phyloP scores from a whole-genome alignment of 2,113 vertebrate genomes.

The Romanogobio albipinnatus region DNA sequence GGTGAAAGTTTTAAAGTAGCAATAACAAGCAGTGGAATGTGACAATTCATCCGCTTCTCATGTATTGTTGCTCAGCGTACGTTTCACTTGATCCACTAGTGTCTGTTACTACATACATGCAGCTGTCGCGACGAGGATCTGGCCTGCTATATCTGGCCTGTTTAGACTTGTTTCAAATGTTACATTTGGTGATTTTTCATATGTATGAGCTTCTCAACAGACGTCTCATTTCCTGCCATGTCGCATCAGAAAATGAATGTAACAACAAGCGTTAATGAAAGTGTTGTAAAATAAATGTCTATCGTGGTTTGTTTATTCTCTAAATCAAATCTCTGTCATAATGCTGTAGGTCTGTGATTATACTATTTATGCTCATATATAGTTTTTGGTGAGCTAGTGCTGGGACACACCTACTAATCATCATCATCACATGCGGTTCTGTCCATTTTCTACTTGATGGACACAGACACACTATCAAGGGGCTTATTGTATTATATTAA shows the following conservation, averaged over 20 bases:
- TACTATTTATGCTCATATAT: not conserved
- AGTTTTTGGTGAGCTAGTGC: not conserved
- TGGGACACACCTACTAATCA: slow-evolving; percentile 48
- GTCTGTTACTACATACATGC: slow-evolving; percentile 31
- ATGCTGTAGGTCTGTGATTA: not conserved
- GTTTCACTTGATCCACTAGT: slow-evolving; percentile 35
- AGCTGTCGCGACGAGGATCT: slow-evolving; percentile 32
- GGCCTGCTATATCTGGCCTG: slow-evolving; percentile 19
- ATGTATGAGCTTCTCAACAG: not conserved
- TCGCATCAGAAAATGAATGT: slow-evolving; percentile 21
- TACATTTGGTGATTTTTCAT: not conserved
- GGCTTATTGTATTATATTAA: not conserved
- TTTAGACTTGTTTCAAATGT: slow-evolving; percentile 8
- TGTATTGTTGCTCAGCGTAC: slow-evolving; percentile 33
- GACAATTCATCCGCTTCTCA: slow-evolving; percentile 1
- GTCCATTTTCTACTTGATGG: not conserved
- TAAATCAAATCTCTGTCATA: not conserved
- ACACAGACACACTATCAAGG: not conserved
- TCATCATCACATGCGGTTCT: slow-evolving; percentile 28
- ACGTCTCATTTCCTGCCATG: slow-evolving; percentile 42
- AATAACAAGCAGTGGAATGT: slow-evolving; percentile 2
- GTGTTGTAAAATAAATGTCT: not conserved
- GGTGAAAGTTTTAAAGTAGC: not conserved
- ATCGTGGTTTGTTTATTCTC: not conserved
- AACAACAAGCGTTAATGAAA: not conserved